A percentile compares a stretch with the other conserved stretches of the same genome.
Conservation (phyloP, 2,113 vertebrate species). For the Loxodonta africana region DNA sequence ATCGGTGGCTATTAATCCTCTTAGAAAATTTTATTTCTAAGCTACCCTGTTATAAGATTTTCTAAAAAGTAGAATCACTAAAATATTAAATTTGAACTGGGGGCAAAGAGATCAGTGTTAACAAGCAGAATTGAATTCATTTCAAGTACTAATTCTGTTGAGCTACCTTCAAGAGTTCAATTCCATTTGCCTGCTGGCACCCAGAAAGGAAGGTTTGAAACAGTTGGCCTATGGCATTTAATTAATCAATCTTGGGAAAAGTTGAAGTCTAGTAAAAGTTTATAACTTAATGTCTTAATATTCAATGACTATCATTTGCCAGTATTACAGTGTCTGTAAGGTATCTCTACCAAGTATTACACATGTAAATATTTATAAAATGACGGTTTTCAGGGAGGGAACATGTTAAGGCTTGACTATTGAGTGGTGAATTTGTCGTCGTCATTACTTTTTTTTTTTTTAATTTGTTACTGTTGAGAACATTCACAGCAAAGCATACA, state of each 20-base stretch:
- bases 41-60: background rate
- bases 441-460: background rate
- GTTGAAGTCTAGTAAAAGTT: slow-evolving; percentile 36
- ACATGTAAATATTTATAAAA: slow-evolving; percentile 1
- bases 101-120: slow-evolving; percentile 43
- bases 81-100: slow-evolving; percentile 7
- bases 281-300: slow-evolving; percentile 20
- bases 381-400: background rate
- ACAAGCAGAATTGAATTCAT: slow-evolving; percentile 34
- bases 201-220: slow-evolving; percentile 27
- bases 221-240: slow-evolving; percentile 44
- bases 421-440: slow-evolving; percentile 18
- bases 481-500: background rate
- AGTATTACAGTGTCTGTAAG: background rate
- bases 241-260: slow-evolving; percentile 60
- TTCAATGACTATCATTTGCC: slow-evolving; percentile 18
- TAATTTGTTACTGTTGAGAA: background rate
- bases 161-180: slow-evolving; percentile 33
- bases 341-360: slow-evolving; percentile 8
- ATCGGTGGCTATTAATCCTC: background rate
- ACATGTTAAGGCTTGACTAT: background rate
- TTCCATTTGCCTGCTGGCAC: background rate
- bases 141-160: slow-evolving; percentile 33
- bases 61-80: slow-evolving; percentile 5
- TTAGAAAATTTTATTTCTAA: slow-evolving; percentile 39